Conservation (phyloP, 2,888 invertebrate genomes). For the Allygus modestus region DNA sequence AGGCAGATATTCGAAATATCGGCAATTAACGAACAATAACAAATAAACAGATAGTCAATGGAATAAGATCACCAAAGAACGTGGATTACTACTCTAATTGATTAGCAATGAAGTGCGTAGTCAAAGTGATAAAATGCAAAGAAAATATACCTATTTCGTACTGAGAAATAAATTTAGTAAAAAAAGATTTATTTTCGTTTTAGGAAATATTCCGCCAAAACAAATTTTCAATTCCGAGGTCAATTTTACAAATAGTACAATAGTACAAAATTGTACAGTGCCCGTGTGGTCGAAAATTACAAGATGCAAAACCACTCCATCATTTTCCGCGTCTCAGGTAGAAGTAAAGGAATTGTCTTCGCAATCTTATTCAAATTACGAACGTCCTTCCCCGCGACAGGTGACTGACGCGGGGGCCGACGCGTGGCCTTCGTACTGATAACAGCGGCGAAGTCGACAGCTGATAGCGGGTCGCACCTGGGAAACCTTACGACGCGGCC, state of each 20-base stretch:
- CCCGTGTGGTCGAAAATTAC: background rate
- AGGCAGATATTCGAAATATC: no score
- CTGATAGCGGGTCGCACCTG: background rate
- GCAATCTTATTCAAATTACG: conserved; percentile 11
- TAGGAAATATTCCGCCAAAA: no score
- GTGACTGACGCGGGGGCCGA: conserved; percentile 4
- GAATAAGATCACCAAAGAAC: no score
- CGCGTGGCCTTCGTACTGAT: background rate
- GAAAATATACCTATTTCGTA: no score
- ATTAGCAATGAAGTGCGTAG: no score
- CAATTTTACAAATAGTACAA: background rate
- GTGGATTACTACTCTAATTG: no score
- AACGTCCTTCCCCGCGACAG: conserved; percentile 18
- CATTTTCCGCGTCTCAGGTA: background rate
- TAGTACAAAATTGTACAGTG: no score
- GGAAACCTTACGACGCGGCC: background rate
- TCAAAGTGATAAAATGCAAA: no score
- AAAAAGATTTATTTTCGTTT: no score
- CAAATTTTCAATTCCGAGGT: background rate
- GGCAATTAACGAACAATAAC: no score
- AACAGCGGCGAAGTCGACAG: conserved; percentile 2
- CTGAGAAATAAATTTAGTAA: no score
- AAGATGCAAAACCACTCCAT: background rate
- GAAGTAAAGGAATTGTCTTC: background rate
- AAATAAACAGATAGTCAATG: no score